Evolutionary conservation across 2,888 invertebrate genomes (phyloP).

Genomic region (Pharmacophagus antenor): DNA sequence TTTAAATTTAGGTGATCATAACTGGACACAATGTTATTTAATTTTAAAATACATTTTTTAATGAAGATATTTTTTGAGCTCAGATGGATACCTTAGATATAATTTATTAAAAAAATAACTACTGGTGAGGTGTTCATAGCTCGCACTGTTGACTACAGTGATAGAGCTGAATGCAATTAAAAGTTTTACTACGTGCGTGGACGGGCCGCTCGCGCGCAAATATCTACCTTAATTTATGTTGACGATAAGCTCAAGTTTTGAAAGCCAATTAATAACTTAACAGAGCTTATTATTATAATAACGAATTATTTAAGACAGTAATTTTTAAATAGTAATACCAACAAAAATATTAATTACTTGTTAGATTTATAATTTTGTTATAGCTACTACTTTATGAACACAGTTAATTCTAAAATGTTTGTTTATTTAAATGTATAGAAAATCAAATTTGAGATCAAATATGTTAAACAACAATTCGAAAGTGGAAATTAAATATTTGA

Average conservation of each 20-base stretch:
- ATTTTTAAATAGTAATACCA: slow-evolving; percentile 6
- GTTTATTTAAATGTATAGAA: neutral
- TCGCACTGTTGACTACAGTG: slow-evolving; percentile 70
- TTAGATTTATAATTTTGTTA: neutral
- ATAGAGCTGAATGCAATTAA: slow-evolving; percentile 79
- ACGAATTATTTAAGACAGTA: slow-evolving; percentile 6
- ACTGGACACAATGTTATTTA: slow-evolving; percentile 65
- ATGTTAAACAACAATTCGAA: neutral
- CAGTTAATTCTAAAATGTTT: neutral
- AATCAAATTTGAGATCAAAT: neutral
- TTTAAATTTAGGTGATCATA: slow-evolving; percentile 65
- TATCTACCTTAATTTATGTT: slow-evolving; percentile 76
- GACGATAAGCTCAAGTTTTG: slow-evolving; percentile 73
- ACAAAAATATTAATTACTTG: neutral
- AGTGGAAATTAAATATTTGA: slow-evolving; percentile 36
- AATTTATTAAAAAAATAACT: too few species aligned
- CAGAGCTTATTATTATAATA: slow-evolving; percentile 57
- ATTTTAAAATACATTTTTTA: slow-evolving; percentile 39
- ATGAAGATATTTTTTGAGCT: neutral
- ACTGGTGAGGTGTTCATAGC: slow-evolving; percentile 60
- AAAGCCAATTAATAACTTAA: slow-evolving; percentile 76
- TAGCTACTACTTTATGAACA: neutral
- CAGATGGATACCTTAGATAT: too few species aligned
- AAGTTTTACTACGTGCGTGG: slow-evolving; percentile 80
- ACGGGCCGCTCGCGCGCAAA: slow-evolving; percentile 60